Evolutionary conservation across 2,888 invertebrate genomes (phyloP).

Genomic region (Aethes cnicana): DNA sequence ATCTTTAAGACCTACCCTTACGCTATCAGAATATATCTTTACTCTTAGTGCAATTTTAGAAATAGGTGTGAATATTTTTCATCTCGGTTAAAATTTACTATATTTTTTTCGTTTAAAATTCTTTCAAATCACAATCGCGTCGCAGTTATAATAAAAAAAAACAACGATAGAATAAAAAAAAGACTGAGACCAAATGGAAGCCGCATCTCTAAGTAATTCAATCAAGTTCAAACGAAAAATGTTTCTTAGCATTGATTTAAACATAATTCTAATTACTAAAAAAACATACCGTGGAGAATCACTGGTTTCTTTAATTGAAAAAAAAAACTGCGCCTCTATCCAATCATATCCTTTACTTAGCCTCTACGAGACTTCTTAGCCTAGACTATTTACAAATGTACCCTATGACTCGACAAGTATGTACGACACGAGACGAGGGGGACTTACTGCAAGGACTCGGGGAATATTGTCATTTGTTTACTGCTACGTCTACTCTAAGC

Average conservation of each 20-base stretch:
- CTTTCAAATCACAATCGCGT: slow-evolving; percentile 65
- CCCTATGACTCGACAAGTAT: slow-evolving; percentile 10
- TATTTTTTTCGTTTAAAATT: slow-evolving; percentile 64
- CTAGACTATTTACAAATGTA: slow-evolving; percentile 44
- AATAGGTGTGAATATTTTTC: slow-evolving; percentile 64
- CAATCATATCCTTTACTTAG: slow-evolving; percentile 54
- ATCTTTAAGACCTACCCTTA: slow-evolving; percentile 38
- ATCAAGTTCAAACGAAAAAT: neutral
- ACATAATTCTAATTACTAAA: neutral
- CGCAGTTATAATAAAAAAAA: slow-evolving; percentile 62
- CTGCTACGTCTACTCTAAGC: slow-evolving; percentile 19
- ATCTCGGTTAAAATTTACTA: slow-evolving; percentile 53
- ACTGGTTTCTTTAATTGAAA: slow-evolving; percentile 38
- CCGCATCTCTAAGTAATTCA: neutral
- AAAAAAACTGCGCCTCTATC: slow-evolving; percentile 71
- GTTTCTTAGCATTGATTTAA: neutral
- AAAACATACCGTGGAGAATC: no score
- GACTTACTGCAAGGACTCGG: slow-evolving; percentile 10
- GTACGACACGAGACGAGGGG: slow-evolving; percentile 12
- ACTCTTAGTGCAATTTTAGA: slow-evolving; percentile 71
- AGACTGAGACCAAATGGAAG: slow-evolving; percentile 10
- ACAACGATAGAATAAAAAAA: neutral
- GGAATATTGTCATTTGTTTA: slow-evolving; percentile 30
- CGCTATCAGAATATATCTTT: slow-evolving; percentile 45
- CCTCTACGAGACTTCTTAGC: slow-evolving; percentile 72